A percentile compares a stretch with the other conserved stretches of the same genome.
Conservation (phyloP, 2,888 invertebrate species). For the Campoplex nolae region DNA sequence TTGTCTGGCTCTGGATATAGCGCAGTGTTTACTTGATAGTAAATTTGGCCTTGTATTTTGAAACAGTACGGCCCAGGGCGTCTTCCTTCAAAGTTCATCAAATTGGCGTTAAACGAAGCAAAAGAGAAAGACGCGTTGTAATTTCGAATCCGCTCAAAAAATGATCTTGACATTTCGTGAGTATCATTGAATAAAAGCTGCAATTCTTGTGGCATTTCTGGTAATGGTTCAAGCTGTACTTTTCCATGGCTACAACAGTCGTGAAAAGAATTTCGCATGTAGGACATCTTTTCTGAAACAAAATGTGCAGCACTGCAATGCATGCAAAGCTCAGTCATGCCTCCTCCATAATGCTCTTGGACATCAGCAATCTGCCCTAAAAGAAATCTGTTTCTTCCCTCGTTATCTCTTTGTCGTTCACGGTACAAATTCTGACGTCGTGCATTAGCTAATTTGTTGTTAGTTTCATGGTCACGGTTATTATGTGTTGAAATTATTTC, state of each 20-base stretch:
- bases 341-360: constrained; percentile 50
- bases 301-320: constrained; percentile 62
- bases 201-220: constrained; percentile 47
- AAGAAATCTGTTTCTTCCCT: not conserved
- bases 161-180: constrained; percentile 54
- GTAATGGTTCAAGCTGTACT: constrained; percentile 53
- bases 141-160: constrained; percentile 60
- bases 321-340: too few relatives aligned
- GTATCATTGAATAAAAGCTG: constrained; percentile 56
- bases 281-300: constrained; percentile 45
- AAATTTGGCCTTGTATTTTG: too few relatives aligned
- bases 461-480: not conserved
- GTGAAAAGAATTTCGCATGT: constrained; percentile 64
- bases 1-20: too few relatives aligned
- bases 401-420: not conserved
- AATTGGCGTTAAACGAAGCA: too few relatives aligned
- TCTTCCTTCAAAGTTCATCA: too few relatives aligned
- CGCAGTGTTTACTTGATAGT: too few relatives aligned
- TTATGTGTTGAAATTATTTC: not conserved
- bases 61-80: too few relatives aligned
- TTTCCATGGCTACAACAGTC: constrained; percentile 65
- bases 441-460: constrained; percentile 2
- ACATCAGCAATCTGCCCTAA: constrained; percentile 19
- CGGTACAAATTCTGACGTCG: constrained; percentile 17
- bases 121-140: too few relatives aligned